A percentile compares a stretch with the other conserved stretches of the same genome.
Evolutionary conservation across 92 coral and sea anemone species (phyloP).

Genomic region (Metridium senile): DNA sequence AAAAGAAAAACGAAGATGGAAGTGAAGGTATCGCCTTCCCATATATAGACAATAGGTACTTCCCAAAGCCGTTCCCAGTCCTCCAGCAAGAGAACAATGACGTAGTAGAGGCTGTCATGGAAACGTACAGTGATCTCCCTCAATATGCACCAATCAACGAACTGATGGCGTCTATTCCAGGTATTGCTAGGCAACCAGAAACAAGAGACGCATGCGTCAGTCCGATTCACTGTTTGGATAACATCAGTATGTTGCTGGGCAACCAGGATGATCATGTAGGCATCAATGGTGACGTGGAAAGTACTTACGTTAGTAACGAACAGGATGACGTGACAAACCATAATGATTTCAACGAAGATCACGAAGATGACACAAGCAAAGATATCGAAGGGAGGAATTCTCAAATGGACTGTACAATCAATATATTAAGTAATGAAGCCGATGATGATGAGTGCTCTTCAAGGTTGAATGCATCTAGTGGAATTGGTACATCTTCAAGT

Average conservation of each 20-base stretch:
- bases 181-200: constrained; percentile 38
- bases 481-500: constrained; percentile 44
- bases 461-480: constrained; percentile 43
- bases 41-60: constrained; percentile 41
- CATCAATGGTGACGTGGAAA: not conserved
- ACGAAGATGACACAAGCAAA: not conserved
- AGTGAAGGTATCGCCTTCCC: constrained; percentile 15
- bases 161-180: constrained; percentile 33
- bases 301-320: not conserved
- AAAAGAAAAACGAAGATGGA: constrained; percentile 17
- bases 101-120: constrained; percentile 85
- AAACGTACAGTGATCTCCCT: constrained; percentile 81
- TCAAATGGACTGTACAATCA: not conserved
- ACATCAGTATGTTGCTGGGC: not conserved
- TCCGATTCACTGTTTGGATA: constrained; percentile 40
- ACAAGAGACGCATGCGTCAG: constrained; percentile 63
- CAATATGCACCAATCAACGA: constrained; percentile 77
- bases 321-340: not conserved
- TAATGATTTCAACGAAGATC: not conserved
- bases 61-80: constrained; percentile 67
- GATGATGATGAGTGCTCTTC: not conserved
- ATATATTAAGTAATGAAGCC: not conserved
- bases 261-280: not conserved
- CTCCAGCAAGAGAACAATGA: constrained; percentile 97
- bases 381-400: not conserved